Evolutionary conservation across 2,888 invertebrate species (phyloP), one percentile per base, ranked within the genome.

Genomic region (Tachystola acroxantha): DNA sequence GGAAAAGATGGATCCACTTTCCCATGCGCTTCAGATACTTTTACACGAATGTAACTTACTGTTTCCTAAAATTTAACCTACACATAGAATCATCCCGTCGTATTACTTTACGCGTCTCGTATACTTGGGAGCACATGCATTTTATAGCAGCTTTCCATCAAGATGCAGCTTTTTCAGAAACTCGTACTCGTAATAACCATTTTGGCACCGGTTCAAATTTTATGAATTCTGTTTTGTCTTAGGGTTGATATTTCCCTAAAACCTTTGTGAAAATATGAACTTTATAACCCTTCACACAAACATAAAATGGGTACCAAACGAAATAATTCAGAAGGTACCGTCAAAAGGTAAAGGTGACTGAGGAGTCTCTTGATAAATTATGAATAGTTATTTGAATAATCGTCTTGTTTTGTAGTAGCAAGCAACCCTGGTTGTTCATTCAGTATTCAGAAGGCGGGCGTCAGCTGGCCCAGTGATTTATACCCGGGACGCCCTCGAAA

Each of bases 391-490:
- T 39, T 40, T 37, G 32, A 36, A 30, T 31, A 31, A 40, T 40
- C 34, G 27, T 34, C 13, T 36, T 37, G 13, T 32, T 61, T 57
- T 49, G 51, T 55, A 51, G 54, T 43, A 50, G 46, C 52, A 50
- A 16, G 3, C 16, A n/a, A 49, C 51, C 49, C 53, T 50, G 50
- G 48, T 48, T 53, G 53, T 68, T 72, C 67, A 75, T 76, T 62
- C 67, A 70, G 64, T 70, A 81, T 79, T 80, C 77, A 65, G 66
- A 53, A 61, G 69, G 64, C 57, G 54, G 54, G 65, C 78, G 74
- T 70, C 75, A 71, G 66, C 75, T 77, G 70, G 64, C 55, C 42
- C 57, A 41, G 64, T 77, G 77, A 78, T 79, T 78, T 79, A 79
- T 78, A 57, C 64, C 60, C 56, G 56, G 57, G 53, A 67, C 69